phyloP scores from a whole-genome alignment of 2,797 vertebrate species.

The Neomorphus geoffroyi region DNA sequence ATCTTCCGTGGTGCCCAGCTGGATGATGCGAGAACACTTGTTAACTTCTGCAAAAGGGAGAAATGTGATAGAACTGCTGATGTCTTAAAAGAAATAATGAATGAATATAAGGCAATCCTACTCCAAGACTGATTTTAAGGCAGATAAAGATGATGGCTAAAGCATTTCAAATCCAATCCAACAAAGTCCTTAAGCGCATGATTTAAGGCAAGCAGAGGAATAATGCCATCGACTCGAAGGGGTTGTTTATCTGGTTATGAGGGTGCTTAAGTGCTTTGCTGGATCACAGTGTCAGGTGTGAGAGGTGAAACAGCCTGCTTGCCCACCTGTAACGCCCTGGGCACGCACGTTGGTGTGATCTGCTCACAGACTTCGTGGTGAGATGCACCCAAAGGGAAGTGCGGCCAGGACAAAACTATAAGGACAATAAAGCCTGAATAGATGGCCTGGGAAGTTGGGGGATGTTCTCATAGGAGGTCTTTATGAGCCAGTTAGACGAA shows the following conservation, averaged over 20 bases:
- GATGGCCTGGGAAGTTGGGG: not conserved
- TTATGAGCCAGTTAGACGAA: not conserved
- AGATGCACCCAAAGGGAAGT: fast-evolving
- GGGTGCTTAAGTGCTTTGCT: constrained; percentile 2
- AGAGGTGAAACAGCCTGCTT: not conserved
- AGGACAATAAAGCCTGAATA: not conserved
- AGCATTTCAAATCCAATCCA: constrained; percentile 50
- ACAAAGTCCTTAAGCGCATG: constrained; percentile 27
- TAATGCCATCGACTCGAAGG: not conserved
- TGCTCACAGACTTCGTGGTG: not conserved
- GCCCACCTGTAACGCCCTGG: not conserved
- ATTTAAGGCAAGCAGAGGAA: constrained; percentile 48
- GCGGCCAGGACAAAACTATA: fast-evolving
- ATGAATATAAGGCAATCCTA: not conserved
- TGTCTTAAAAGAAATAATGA: not conserved
- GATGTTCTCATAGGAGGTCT: not conserved
- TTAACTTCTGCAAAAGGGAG: not conserved
- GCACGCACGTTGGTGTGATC: not conserved
- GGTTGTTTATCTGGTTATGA: constrained; percentile 19
- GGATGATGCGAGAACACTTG: fast-evolving
- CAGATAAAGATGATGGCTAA: constrained; percentile 29
- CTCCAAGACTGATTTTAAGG: constrained; percentile 21
- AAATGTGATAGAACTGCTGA: not conserved
- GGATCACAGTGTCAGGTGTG: not conserved
- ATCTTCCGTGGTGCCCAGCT: not conserved